Conservation (phyloP, 2,888 invertebrate species). For the Hyposoter dolosus region DNA sequence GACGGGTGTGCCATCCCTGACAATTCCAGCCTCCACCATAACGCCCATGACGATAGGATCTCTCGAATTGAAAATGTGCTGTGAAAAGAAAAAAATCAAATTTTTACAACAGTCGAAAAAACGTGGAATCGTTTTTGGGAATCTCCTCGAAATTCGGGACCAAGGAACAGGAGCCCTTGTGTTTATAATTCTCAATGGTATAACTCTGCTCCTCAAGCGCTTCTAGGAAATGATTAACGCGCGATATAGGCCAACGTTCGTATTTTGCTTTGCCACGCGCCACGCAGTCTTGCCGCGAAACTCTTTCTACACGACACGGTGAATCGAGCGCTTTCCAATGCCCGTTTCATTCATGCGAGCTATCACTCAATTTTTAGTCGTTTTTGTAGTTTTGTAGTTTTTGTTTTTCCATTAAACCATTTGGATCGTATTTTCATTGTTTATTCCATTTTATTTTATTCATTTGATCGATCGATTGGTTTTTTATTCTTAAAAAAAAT, state of each 20-base stretch:
- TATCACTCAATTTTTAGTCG: background rate
- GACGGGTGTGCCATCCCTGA: constrained; percentile 98
- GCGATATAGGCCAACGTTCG: constrained; percentile 7
- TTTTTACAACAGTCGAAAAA: background rate
- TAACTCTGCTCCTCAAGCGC: background rate
- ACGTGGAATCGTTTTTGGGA: background rate
- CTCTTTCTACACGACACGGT: constrained; percentile 3
- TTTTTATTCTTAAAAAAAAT: too few species aligned
- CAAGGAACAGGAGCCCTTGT: background rate
- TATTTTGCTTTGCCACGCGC: constrained; percentile 11
- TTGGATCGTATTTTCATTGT: background rate
- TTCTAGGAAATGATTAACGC: background rate
- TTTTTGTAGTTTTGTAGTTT: too few species aligned
- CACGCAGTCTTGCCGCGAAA: constrained; percentile 15
- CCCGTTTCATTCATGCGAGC: background rate
- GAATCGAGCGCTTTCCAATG: constrained; percentile 8
- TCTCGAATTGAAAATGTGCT: constrained; percentile 98
- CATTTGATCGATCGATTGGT: background rate
- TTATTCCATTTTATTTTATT: background rate
- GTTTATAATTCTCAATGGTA: background rate
- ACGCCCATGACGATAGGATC: constrained; percentile 99
- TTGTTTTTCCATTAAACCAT: background rate
- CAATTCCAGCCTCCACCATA: constrained; percentile 96
- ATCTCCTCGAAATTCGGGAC: background rate
- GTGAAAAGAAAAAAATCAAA: constrained; percentile 76